A percentile compares a stretch with the other conserved stretches of the same genome.
Evolutionary conservation across 2,888 invertebrate species (phyloP).

Genomic region (Chrysodeixis includens): DNA sequence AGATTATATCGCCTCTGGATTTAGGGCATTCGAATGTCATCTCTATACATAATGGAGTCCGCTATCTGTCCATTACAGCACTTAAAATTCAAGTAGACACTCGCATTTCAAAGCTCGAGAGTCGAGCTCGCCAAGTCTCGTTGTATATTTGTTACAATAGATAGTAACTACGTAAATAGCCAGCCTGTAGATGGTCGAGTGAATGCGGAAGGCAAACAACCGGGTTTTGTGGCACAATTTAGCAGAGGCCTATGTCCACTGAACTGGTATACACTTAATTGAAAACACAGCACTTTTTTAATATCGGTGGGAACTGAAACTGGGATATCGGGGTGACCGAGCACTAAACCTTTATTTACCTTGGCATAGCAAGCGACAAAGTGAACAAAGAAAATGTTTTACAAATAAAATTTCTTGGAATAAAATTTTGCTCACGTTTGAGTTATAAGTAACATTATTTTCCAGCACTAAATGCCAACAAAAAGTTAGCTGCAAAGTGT

Average conservation of each 20-base stretch:
- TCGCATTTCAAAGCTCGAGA: neutral
- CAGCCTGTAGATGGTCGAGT: slow-evolving; percentile 5
- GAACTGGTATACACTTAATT: slow-evolving; percentile 5
- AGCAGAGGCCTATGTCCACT: slow-evolving; percentile 5
- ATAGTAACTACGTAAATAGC: slow-evolving; percentile 5
- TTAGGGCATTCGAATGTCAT: slow-evolving; percentile 31
- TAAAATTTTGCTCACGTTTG: slow-evolving; percentile 18
- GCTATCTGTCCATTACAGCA: neutral
- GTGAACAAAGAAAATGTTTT: neutral
- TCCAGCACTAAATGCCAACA: slow-evolving; percentile 17
- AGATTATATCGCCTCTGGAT: slow-evolving; percentile 46
- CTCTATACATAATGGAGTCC: neutral
- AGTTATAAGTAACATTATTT: slow-evolving; percentile 10
- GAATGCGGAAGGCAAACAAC: slow-evolving; percentile 13
- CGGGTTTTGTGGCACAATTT: slow-evolving; percentile 5
- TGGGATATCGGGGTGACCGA: neutral
- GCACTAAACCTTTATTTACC: neutral
- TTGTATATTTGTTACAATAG: slow-evolving; percentile 6
- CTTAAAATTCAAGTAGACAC: slow-evolving; percentile 6
- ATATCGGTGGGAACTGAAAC: neutral
- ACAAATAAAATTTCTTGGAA: slow-evolving; percentile 11
- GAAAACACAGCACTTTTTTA: slow-evolving; percentile 6
- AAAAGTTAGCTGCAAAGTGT: slow-evolving; percentile 31
- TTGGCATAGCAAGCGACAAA: neutral
- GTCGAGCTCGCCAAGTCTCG: neutral